These are phyloP conservation scores for Botia kubotai DNA, from an alignment of 2,797 vertebrate species.

Conservation along the genomic window DNA sequence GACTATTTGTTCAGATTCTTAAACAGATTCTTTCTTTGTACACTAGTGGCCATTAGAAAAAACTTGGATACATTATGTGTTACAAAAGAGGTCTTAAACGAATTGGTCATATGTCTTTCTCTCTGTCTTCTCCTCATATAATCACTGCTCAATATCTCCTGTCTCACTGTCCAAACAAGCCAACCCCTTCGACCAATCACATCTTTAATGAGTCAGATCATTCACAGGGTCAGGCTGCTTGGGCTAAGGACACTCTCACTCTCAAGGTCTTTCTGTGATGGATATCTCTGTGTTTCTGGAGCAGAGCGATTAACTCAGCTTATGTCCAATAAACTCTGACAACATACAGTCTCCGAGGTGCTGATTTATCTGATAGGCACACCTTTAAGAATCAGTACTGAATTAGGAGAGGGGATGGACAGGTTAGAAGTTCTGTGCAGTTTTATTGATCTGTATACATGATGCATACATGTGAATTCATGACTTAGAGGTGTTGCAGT, in stretches of 20 bases:
- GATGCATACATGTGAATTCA: neutral
- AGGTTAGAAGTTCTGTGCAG: neutral
- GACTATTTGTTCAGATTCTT: neutral
- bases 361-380: constrained; percentile 69
- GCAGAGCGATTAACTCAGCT: constrained; percentile 67
- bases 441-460: neutral
- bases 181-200: constrained; percentile 22
- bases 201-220: constrained; percentile 30
- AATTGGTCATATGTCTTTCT: neutral
- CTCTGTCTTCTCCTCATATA: constrained; percentile 20
- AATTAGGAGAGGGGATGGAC: neutral
- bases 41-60: neutral
- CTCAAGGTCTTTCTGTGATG: constrained; percentile 54
- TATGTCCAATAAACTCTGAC: constrained; percentile 59
- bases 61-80: neutral
- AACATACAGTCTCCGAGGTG: constrained; percentile 49
- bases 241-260: constrained; percentile 26
- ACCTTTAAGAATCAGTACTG: constrained; percentile 72
- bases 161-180: constrained; percentile 22
- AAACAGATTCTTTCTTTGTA: neutral
- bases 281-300: constrained; percentile 54
- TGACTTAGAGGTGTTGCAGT: neutral
- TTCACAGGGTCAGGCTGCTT: neutral
- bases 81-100: neutral
- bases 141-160: constrained; percentile 44